Evolutionary conservation across 1,140 invertebrate species (phyloP).

Genomic region (Goniozus legneri): DNA sequence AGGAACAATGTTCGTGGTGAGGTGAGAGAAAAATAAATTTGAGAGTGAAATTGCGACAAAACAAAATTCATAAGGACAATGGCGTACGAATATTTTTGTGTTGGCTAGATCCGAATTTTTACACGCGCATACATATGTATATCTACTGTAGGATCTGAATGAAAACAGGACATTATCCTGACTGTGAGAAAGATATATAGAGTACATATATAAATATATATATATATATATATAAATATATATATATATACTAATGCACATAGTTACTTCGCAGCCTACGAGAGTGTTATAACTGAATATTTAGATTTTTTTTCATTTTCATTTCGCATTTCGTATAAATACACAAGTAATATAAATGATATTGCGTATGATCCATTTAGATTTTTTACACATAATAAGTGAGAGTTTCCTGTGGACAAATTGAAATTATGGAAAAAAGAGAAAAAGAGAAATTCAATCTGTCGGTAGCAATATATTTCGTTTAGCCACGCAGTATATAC

Average conservation of each 20-base stretch:
- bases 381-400: slow-evolving; percentile 39
- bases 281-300: background rate
- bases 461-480: slow-evolving; percentile 1
- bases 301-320: background rate
- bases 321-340: slow-evolving; percentile 6
- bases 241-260: background rate
- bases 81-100: slow-evolving; percentile 20
- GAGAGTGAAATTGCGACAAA: background rate
- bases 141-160: background rate
- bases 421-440: slow-evolving; percentile 13
- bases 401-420: slow-evolving; percentile 13
- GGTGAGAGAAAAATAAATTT: background rate
- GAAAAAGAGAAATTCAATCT: slow-evolving; percentile 3
- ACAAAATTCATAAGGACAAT: background rate
- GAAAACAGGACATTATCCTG: background rate
- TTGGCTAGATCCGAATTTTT: slow-evolving; percentile 13
- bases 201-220: background rate
- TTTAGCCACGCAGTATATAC: slow-evolving; percentile 3
- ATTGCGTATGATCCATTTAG: slow-evolving; percentile 33
- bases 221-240: slow-evolving; percentile 5
- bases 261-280: background rate
- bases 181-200: background rate
- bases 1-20: slow-evolving; percentile 22
- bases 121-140: slow-evolving; percentile 14
- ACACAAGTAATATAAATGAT: slow-evolving; percentile 9